Evolutionary conservation across 2,888 invertebrate genomes (phyloP), one percentile per base, ranked within the genome.

Genomic region (Ditylenchus weischeri): DNA sequence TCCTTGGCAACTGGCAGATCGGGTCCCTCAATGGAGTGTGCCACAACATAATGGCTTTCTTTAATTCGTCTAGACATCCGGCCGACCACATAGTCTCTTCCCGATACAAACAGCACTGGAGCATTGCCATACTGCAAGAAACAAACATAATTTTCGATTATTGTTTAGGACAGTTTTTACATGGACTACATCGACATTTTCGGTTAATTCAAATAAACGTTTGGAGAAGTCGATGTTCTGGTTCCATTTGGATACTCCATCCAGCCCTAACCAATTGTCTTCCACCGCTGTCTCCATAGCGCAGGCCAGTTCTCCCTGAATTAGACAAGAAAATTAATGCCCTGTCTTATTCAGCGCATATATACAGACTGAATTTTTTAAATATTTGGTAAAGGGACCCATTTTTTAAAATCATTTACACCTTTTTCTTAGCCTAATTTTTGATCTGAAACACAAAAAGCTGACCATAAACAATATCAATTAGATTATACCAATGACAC

Each of bases 151-250:
- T 19, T 50, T 21, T 6, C 21, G 50, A 19, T 50, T 50, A 50
- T 50, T 50, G 21, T 2, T 19, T 50, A 50, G 50, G 6, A 50
- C 18, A 21, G n/a, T 50, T 50, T 21, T 19, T 50, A 50, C 50
- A 50, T 50, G 50, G 5, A 50, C 50, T 6, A 50, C 21, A 21
- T 50, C 50, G 3, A 50, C 18, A 21, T 50, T 21, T 5, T 50
- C 50, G 50, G n/a, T 50, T 5, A 50, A 18, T 50, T 50, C 21
- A 21, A 50, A 21, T 21, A 50, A 50, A 21, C 50, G 50, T 19
- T 21, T 18, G n/a, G 50, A 50, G 21, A 50, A 50, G 50, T 50
- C 50, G 50, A 50, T 50, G 6, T 50, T 50, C 50, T 50, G 18
- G 21, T 50, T 50, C 50, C 50, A 50, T 18, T 21, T 50, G 5